These are phyloP conservation scores for Rhagonycha lutea DNA, from an alignment of 2,888 invertebrate genomes.

Conservation along the genomic window DNA sequence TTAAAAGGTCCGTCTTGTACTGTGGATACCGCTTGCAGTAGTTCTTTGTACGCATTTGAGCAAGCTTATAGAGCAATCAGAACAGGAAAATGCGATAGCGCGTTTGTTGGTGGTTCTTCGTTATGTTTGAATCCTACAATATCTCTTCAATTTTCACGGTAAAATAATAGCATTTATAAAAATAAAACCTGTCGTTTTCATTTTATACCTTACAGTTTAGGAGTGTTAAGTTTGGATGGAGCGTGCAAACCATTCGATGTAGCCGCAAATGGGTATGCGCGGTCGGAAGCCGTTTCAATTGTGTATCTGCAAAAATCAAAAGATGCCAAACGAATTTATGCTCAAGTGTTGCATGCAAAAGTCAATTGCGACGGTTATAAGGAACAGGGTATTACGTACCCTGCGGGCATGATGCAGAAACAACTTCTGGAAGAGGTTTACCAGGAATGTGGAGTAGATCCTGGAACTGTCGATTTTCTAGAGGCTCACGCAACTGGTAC, in stretches of 20 bases:
- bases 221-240: conserved; percentile 82
- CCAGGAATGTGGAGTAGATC: conserved; percentile 71
- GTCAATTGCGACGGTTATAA: conserved; percentile 52
- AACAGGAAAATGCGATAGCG: conserved; percentile 83
- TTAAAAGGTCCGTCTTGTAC: conserved; percentile 87
- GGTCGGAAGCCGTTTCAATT: conserved; percentile 78
- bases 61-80: conserved; percentile 77
- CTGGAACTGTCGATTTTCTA: conserved; percentile 72
- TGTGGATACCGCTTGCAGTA: conserved; percentile 94
- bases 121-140: conserved; percentile 86
- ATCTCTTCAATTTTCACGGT: conserved; percentile 84
- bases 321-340: conserved; percentile 58
- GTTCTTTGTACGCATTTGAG: conserved; percentile 85
- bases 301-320: conserved; percentile 71
- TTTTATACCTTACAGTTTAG: conserved; percentile 57
- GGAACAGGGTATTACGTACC: conserved; percentile 51
- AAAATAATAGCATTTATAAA: conserved; percentile 31
- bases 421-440: conserved; percentile 67
- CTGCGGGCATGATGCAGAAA: conserved; percentile 61
- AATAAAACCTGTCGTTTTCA: neutral
- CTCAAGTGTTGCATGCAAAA: conserved; percentile 49
- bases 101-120: conserved; percentile 87
- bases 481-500: conserved; percentile 90
- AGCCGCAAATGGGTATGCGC: conserved; percentile 78
- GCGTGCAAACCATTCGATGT: conserved; percentile 90